Percentiles rank a stretch among this genome's conserved stretches.
These are phyloP conservation scores for Takifugu flavidus DNA, from an alignment of 2,113 vertebrate species.

Conservation along the genomic window DNA sequence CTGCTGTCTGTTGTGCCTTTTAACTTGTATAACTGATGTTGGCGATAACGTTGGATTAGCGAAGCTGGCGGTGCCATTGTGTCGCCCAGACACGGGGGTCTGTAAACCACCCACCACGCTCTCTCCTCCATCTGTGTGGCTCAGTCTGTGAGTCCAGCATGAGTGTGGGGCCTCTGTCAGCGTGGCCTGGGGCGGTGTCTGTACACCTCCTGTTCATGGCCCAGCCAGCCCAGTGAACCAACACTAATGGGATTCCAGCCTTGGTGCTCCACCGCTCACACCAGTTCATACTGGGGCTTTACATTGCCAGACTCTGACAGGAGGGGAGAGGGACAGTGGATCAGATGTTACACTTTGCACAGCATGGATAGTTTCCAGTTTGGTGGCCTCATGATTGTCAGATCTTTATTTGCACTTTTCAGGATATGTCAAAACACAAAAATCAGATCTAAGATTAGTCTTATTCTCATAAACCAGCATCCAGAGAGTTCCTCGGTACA, in stretches of 20 bases:
- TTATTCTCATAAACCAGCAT: no score
- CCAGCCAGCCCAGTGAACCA: conserved; percentile 48
- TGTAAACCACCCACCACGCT: conserved; percentile 36
- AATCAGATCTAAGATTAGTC: no score
- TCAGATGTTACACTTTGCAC: conserved; percentile 32
- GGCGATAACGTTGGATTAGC: conserved; percentile 31
- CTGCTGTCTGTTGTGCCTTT: not conserved
- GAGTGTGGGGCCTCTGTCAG: conserved; percentile 41
- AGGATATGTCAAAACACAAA: not conserved
- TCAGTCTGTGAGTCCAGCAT: conserved; percentile 38
- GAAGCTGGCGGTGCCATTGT: conserved; percentile 45
- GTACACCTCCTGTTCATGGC: conserved; percentile 32
- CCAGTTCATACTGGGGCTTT: conserved; percentile 16
- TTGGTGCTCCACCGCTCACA: conserved; percentile 42
- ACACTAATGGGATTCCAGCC: conserved; percentile 63
- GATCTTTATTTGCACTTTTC: not conserved
- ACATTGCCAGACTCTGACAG: conserved; percentile 31
- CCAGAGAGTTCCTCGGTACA: no score
- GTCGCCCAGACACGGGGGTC: conserved; percentile 34
- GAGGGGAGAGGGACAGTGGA: conserved; percentile 21
- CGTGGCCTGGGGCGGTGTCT: conserved; percentile 46
- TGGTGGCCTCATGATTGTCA: conserved; percentile 29
- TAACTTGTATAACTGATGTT: conserved; percentile 1
- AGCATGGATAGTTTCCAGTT: conserved; percentile 28
- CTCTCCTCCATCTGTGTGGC: conserved; percentile 47